Evolutionary conservation across 2,888 invertebrate species (phyloP).

Genomic region (Nipponacmea schrenckii): DNA sequence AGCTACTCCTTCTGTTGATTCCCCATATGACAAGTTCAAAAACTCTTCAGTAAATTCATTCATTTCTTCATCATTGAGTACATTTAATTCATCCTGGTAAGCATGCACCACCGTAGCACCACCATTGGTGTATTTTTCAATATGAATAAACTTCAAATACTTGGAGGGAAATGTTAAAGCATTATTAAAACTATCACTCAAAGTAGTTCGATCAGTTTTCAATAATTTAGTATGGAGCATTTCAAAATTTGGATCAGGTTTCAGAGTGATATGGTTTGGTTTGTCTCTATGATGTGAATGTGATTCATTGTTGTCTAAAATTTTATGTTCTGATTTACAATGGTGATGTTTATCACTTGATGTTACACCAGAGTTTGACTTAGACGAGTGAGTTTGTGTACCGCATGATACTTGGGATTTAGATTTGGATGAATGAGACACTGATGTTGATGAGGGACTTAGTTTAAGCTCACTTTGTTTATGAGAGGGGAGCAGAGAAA

Average conservation of each 20-base stretch:
- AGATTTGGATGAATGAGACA: not conserved
- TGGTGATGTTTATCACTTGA: not conserved
- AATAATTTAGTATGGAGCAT: not conserved
- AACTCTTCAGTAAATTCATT: constrained; percentile 87
- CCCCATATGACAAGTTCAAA: constrained; percentile 76
- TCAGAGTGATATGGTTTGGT: not conserved
- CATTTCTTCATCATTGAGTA: constrained; percentile 75
- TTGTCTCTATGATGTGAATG: not conserved
- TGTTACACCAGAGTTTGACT: not conserved
- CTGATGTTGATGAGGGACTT: not conserved
- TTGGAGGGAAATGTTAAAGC: constrained; percentile 22
- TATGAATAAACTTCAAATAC: constrained; percentile 74
- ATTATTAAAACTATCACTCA: not conserved
- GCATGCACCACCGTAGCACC: constrained; percentile 91
- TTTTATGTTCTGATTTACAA: not conserved
- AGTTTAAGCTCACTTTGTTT: not conserved
- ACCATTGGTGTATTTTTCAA: constrained; percentile 94
- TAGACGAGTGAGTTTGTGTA: not conserved
- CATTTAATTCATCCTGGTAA: constrained; percentile 89
- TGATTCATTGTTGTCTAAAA: not conserved
- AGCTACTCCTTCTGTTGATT: constrained; percentile 84
- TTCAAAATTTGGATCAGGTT: not conserved
- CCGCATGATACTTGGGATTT: not conserved
- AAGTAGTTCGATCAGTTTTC: not conserved
- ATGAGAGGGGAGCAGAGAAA: constrained; percentile 23